Conservation (phyloP, 2,113 vertebrate genomes). For the Atractosteus spatula region DNA sequence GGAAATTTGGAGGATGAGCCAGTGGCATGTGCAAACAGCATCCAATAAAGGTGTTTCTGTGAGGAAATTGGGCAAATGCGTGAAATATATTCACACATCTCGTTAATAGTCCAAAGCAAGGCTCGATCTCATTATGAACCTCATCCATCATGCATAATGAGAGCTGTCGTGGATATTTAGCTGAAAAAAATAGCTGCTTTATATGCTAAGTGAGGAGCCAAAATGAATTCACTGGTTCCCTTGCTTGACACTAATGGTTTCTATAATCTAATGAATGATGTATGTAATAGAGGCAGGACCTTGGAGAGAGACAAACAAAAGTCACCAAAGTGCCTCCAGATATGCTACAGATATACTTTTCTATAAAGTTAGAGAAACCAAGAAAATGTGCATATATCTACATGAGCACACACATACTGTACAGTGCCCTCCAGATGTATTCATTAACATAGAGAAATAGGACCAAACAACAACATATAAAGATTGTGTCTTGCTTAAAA, state of each 20-base stretch:
- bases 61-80: conserved; percentile 26
- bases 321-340: conserved; percentile 29
- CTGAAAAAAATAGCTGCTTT: conserved; percentile 79
- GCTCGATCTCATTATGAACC: conserved; percentile 79
- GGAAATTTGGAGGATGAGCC: background rate
- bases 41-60: conserved; percentile 68
- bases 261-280: conserved; percentile 93
- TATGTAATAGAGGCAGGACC: conserved; percentile 74
- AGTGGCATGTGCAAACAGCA: background rate
- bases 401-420: too few species aligned
- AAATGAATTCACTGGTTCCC: conserved; percentile 83
- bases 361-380: too few species aligned
- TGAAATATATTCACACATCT: conserved; percentile 54
- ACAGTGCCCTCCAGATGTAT: too few species aligned
- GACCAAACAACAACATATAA: too few species aligned
- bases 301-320: conserved; percentile 61
- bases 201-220: conserved; percentile 82
- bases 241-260: conserved; percentile 89
- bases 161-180: conserved; percentile 86
- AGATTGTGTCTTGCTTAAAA: too few species aligned
- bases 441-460: too few species aligned
- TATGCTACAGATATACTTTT: background rate
- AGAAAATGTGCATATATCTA: too few species aligned
- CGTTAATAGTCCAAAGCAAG: conserved; percentile 65
- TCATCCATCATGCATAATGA: conserved; percentile 86